Percentiles rank a stretch among this genome's conserved stretches.
phyloP scores from a whole-genome alignment of 2,888 invertebrate genomes.

The Calameuta idolon region DNA sequence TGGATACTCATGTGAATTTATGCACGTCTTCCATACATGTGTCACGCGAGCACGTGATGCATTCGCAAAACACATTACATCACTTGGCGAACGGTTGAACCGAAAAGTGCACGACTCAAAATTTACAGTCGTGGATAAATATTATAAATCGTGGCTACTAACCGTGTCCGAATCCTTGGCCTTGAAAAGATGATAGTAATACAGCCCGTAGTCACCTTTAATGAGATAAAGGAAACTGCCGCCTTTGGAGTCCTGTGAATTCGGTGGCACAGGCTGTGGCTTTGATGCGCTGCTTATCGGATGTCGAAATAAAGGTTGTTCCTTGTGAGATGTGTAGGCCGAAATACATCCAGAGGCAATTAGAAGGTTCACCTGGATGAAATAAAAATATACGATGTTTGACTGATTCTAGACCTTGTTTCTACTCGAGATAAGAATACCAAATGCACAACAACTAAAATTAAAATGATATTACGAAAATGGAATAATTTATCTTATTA shows the following conservation, averaged over 20 bases:
- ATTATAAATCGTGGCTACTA: conserved; percentile 63
- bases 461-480: background rate
- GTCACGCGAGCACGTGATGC: background rate
- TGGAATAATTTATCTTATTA: background rate
- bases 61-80: background rate
- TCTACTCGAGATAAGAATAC: background rate
- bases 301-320: conserved; percentile 58
- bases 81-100: background rate
- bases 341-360: conserved; percentile 74
- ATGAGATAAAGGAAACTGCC: conserved; percentile 77
- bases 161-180: conserved; percentile 77
- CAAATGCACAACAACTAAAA: background rate
- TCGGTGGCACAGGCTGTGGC: conserved; percentile 65
- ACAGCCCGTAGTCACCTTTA: conserved; percentile 78
- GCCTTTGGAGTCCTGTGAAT: conserved; percentile 72
- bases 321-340: conserved; percentile 52
- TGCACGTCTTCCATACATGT: background rate
- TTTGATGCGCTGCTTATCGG: conserved; percentile 53
- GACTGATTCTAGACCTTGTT: background rate
- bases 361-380: conserved; percentile 73
- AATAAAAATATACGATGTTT: background rate
- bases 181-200: conserved; percentile 81
- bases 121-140: conserved; percentile 2
- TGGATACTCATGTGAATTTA: background rate
- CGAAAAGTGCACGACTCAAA: background rate